Conservation (phyloP, 2,797 vertebrate genomes). For the Gymnothorax reevesii region DNA sequence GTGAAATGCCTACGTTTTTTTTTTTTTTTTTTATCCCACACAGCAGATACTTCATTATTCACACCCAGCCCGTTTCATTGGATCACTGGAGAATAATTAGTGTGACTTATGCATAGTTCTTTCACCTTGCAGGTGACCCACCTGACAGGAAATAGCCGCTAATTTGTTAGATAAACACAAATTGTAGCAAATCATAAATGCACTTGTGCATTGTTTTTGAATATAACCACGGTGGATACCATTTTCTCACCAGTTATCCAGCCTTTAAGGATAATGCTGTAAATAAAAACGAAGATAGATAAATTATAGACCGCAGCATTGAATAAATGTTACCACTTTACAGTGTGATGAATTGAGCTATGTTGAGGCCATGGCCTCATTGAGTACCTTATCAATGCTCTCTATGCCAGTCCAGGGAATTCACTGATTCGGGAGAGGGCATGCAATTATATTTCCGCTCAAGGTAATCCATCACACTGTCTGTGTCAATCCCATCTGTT, state of each 20-base stretch:
- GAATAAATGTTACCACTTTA: conserved; percentile 6
- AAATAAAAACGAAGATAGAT: no score
- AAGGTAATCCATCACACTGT: conserved; percentile 13
- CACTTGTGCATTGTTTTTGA: neutral
- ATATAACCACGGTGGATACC: neutral
- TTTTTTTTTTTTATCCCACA: no score
- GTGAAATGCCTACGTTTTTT: no score
- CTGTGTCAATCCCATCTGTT: conserved; percentile 17
- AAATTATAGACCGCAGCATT: neutral
- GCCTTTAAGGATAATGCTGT: no score
- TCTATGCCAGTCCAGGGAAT: conserved; percentile 5
- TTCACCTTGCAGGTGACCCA: no score
- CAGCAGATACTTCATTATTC: no score
- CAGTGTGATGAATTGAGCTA: conserved; percentile 24
- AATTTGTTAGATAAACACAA: neutral
- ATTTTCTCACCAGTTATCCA: neutral
- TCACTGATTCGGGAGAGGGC: neutral
- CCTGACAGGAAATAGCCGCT: no score
- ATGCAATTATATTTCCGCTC: conserved; percentile 9
- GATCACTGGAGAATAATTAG: no score
- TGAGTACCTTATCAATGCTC: conserved; percentile 19
- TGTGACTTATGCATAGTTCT: no score
- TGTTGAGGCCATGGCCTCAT: conserved; percentile 16
- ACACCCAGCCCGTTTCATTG: no score
- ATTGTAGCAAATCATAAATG: neutral